Conservation (phyloP, 2,797 vertebrate genomes). For the Gadopsis marmoratus region DNA sequence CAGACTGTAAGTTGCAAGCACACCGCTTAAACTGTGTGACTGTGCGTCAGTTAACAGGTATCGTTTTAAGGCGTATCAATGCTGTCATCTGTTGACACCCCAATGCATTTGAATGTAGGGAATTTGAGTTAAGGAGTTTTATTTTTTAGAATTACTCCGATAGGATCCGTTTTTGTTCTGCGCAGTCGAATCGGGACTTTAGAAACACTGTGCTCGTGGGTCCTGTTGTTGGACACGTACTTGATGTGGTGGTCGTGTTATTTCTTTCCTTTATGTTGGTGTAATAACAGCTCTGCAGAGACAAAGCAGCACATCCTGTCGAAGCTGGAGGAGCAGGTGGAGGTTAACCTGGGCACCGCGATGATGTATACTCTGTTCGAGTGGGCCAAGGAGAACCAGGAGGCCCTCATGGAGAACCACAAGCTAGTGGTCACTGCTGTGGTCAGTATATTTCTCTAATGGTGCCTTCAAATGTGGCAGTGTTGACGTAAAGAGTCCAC, state of each 20-base stretch:
- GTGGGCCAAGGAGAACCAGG: constrained; percentile 97
- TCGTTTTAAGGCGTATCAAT: neutral
- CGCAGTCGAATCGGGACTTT: neutral
- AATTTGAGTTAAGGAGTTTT: neutral
- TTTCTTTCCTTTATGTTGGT: neutral
- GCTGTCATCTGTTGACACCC: neutral
- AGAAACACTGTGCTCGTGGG: neutral
- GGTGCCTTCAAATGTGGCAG: too few relatives aligned
- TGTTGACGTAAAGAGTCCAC: too few relatives aligned
- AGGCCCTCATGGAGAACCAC: constrained; percentile 94
- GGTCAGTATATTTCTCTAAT: constrained; percentile 79
- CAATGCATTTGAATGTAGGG: neutral
- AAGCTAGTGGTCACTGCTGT: constrained; percentile 84
- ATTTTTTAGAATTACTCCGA: neutral
- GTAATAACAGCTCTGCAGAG: constrained; percentile 75
- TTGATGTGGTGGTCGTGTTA: neutral
- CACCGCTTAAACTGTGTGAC: neutral
- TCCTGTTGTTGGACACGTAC: neutral
- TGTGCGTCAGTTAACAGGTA: neutral
- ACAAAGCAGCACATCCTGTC: constrained; percentile 90
- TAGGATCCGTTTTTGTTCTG: neutral
- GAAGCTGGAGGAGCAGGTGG: constrained; percentile 92
- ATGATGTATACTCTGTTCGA: constrained; percentile 98
- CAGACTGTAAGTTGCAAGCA: constrained; percentile 86
- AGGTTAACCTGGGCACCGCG: constrained; percentile 92